Evolutionary conservation across 2,113 vertebrate genomes (phyloP), one percentile per base, ranked within the genome.

Genomic region (Thamnaconus septentrionalis): DNA sequence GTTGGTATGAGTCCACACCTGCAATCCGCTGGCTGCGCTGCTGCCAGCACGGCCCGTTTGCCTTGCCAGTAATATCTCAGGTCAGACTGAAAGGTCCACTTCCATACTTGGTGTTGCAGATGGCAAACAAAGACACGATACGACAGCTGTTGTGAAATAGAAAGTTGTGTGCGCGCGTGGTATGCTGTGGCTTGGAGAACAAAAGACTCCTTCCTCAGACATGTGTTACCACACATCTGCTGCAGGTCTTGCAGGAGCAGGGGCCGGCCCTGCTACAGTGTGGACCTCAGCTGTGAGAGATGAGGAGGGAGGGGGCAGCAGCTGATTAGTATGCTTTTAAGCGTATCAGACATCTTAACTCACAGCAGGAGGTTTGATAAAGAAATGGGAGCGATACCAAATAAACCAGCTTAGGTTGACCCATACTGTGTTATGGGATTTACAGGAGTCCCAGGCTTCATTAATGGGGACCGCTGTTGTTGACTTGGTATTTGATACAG

Each of bases 331-430:
- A 50, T 3, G 57, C 56, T 55, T 80, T 61, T 82, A 75, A 80
- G 58, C 55, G 9, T 74, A 75, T 82, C 75, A 67, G 78, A 81
- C 64, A 69, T 79, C 65, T 74, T 79, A 74, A 62, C 43, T 64
- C 51, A 43, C 65, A 65, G 46, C 51, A 64, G 45, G 53, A 57
- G 67, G 75, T 59, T 64, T 53, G 61, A 63, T 57, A 53, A 75
- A 59, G 56, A 61, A 60, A 60, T 11, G 58, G 56, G 62, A 58
- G 10, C 58, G 54, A 77, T 78, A 56, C 41, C 61, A 67, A 84
- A 57, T 70, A 70, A 78, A 67, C 60, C 81, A 64, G 50, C 71
- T 79, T 77, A 72, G 72, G 54, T 41, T 58, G 62, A 43, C 64
- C 40, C 73, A 61, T 48, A 56, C 74, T 60, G 71, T 0, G 31